These are phyloP conservation scores for Hetaerina titia DNA, from an alignment of 2,888 invertebrate genomes.

Conservation along the genomic window DNA sequence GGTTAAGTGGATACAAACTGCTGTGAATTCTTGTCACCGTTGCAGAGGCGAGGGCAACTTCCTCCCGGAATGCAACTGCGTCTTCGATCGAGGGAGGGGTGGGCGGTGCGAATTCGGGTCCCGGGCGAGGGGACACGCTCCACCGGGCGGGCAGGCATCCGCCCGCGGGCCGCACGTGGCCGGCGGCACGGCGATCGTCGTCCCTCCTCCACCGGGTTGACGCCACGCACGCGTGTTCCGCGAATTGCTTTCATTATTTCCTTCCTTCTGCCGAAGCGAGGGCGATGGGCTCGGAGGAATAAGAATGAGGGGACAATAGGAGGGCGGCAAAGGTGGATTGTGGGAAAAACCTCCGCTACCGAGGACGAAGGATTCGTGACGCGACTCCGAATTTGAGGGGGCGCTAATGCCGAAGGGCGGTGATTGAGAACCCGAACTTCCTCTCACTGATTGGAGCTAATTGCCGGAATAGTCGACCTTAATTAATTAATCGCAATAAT, in stretches of 20 bases:
- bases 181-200: background rate
- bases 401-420: background rate
- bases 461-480: background rate
- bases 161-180: background rate
- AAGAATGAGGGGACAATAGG: slow-evolving; percentile 20
- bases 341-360: background rate
- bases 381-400: slow-evolving; percentile 3
- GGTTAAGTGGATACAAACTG: background rate
- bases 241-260: slow-evolving; percentile 1
- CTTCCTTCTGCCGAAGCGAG: slow-evolving; percentile 28
- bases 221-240: slow-evolving; percentile 8
- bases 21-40: background rate
- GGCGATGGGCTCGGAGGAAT: background rate
- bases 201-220: background rate
- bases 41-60: background rate
- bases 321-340: background rate
- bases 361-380: background rate
- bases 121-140: background rate
- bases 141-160: background rate
- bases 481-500: too few species aligned
- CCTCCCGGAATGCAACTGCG: background rate
- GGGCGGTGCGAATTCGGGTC: background rate
- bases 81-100: background rate
- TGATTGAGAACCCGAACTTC: background rate
- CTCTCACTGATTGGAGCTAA: background rate